These are phyloP conservation scores for Cyclina sinensis DNA, from an alignment of 1,140 invertebrate species.

Conservation along the genomic window DNA sequence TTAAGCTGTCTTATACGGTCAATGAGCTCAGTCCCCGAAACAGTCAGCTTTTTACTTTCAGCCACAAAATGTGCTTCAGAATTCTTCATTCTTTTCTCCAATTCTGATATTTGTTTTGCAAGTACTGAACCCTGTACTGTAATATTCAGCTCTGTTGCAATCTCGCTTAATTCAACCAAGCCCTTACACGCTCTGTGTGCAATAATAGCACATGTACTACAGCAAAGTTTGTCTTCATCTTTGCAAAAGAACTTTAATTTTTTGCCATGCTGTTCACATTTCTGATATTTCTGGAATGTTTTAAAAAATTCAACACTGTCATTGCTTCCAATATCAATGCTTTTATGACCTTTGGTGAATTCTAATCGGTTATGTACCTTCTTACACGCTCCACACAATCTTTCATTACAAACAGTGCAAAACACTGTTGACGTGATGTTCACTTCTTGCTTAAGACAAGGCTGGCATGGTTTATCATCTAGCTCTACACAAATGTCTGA, in stretches of 20 bases:
- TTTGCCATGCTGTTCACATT: conserved; percentile 12
- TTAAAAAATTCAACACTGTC: background rate
- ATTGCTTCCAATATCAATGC: background rate
- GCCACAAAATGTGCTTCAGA: background rate
- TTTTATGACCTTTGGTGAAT: conserved; percentile 7
- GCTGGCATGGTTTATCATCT: background rate
- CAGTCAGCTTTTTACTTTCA: background rate
- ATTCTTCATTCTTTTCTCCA: background rate
- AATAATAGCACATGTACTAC: conserved; percentile 15
- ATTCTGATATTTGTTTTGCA: background rate
- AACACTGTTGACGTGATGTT: background rate
- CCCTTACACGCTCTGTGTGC: conserved; percentile 5
- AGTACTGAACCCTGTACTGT: background rate
- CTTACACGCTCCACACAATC: background rate
- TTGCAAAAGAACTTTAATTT: conserved; percentile 21
- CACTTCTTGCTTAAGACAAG: background rate
- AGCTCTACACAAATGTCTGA: background rate
- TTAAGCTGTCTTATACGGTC: background rate
- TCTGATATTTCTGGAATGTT: background rate
- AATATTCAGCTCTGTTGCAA: background rate
- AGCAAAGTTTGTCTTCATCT: conserved; percentile 6
- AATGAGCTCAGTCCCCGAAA: background rate
- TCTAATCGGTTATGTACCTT: background rate
- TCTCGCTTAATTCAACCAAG: background rate
- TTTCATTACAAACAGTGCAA: conserved; percentile 2